Evolutionary conservation across 2,113 vertebrate genomes (phyloP).

Genomic region (Oriolus oriolus): DNA sequence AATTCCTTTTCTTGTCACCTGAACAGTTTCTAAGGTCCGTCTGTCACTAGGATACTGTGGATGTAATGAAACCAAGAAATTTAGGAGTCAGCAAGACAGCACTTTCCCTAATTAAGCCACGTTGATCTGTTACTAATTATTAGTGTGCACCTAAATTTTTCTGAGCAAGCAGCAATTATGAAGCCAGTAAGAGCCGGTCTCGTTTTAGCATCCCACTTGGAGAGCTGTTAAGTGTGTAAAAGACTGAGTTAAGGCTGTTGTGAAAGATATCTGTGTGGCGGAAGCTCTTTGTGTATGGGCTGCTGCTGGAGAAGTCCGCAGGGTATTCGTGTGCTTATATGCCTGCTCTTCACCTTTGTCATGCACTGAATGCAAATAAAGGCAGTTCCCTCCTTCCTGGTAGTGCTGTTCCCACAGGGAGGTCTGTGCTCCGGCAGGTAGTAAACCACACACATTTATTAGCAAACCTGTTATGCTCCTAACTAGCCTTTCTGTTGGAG

Average conservation of each 20-base stretch:
- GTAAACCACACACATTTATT: slow-evolving; percentile 18
- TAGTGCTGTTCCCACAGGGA: slow-evolving; percentile 9
- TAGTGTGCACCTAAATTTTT: not conserved
- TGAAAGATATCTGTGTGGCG: not conserved
- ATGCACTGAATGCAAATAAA: slow-evolving; percentile 29
- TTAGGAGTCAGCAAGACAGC: not conserved
- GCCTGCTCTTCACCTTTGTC: slow-evolving; percentile 2
- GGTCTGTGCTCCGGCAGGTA: not conserved
- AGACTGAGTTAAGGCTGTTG: not conserved
- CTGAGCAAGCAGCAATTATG: not conserved
- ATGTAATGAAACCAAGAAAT: not conserved
- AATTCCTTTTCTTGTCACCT: not conserved
- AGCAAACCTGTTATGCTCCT: not conserved
- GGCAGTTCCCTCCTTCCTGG: not conserved
- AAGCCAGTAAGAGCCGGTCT: not conserved
- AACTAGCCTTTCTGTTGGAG: not conserved
- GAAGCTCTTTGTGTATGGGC: not conserved
- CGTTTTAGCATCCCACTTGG: not conserved
- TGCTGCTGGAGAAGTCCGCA: not conserved
- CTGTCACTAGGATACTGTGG: not conserved
- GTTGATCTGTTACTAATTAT: not conserved
- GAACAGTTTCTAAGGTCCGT: not conserved
- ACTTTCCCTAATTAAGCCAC: not conserved
- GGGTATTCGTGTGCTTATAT: not conserved
- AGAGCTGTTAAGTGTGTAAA: not conserved